Percentiles rank a stretch among this genome's conserved stretches.
Conservation (phyloP, 2,888 invertebrate species). For the Palloptera scutellata region DNA sequence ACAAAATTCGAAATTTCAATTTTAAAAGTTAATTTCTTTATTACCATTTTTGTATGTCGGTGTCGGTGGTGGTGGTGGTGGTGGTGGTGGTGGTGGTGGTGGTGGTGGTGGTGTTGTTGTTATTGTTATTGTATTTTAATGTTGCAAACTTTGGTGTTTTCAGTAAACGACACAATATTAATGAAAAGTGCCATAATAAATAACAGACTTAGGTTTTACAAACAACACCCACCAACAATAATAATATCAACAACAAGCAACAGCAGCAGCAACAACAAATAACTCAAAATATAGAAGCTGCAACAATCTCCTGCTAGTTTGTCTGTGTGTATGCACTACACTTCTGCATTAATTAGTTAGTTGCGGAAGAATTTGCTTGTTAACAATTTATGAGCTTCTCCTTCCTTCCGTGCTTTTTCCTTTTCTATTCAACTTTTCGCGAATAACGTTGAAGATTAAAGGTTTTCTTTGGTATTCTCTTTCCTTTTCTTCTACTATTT, state of each 20-base stretch:
- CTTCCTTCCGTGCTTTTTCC: background rate
- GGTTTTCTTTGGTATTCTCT: no score
- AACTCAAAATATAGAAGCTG: background rate
- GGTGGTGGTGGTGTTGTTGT: no score
- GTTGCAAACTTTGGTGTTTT: background rate
- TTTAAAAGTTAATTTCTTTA: background rate
- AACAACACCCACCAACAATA: background rate
- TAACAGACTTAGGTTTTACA: background rate
- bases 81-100: no score
- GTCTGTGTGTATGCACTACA: background rate
- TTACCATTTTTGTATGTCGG: no score
- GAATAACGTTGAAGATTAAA: no score
- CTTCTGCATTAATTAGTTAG: background rate
- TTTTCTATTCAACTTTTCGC: no score
- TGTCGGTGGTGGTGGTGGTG: no score
- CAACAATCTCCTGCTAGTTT: background rate
- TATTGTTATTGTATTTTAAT: no score
- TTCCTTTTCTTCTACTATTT: no score
- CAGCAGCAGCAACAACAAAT: background rate
- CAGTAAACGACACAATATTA: background rate
- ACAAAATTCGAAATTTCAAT: background rate
- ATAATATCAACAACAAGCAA: background rate
- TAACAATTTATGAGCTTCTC: conserved; percentile 24
- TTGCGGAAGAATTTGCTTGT: conserved; percentile 16
- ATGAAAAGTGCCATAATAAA: conserved; percentile 1